Evolutionary conservation across 2,113 vertebrate species (phyloP).

Genomic region (Anolis carolinensis): DNA sequence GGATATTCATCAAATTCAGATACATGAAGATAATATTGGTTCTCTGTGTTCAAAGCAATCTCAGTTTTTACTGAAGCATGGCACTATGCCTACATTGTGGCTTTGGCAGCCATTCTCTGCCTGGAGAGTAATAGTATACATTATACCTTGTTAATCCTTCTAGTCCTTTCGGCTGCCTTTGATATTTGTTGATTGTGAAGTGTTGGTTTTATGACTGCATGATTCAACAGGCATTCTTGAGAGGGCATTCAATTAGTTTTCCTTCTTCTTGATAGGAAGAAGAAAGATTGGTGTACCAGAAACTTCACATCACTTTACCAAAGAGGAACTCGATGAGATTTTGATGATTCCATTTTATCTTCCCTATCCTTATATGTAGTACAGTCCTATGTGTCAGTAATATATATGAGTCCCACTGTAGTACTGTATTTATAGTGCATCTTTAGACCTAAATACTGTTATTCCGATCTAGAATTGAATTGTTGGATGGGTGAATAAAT

Average conservation of each 20-base stretch:
- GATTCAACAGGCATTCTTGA: not conserved
- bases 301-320: not conserved
- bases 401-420: not conserved
- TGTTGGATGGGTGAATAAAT: too few species aligned
- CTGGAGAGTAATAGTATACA: constrained; percentile 12
- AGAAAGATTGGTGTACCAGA: not conserved
- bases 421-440: not conserved
- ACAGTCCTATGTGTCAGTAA: not conserved
- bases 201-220: constrained; percentile 1
- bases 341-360: not conserved
- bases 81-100: not conserved
- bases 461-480: too few species aligned
- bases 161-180: constrained; percentile 15
- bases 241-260: constrained; percentile 1
- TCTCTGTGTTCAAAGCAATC: not conserved
- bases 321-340: not conserved
- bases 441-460: too few species aligned
- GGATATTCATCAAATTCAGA: not conserved
- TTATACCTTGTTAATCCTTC: constrained; percentile 28
- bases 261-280: not conserved
- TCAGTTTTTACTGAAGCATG: not conserved
- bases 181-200: constrained; percentile 17
- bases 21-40: not conserved
- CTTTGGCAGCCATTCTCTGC: constrained; percentile 11
- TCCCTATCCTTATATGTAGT: not conserved